These are phyloP conservation scores for Hucho hucho DNA, from an alignment of 2,113 vertebrate species.

Conservation along the genomic window DNA sequence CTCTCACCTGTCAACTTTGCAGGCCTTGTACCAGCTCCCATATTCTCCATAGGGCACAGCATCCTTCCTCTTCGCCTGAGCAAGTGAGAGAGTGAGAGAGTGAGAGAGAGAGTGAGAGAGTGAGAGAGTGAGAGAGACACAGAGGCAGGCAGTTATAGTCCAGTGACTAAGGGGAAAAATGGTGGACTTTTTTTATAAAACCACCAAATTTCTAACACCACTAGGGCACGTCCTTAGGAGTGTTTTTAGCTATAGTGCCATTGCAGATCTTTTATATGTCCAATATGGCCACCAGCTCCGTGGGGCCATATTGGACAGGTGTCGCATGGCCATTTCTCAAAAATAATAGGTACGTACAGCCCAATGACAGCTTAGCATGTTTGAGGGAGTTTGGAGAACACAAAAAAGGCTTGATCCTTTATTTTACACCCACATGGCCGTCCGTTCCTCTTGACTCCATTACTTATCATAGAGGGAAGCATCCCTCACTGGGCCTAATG, in stretches of 20 bases:
- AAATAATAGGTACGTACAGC: too few species aligned
- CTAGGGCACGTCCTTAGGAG: too few species aligned
- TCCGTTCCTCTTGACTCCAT: slow-evolving; percentile 9
- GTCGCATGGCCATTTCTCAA: too few species aligned
- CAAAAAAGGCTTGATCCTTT: background rate
- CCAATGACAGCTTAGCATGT: too few species aligned
- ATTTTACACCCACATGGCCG: background rate
- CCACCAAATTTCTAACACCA: too few species aligned
- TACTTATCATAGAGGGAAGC: slow-evolving; percentile 5
- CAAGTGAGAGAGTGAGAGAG: background rate
- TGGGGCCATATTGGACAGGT: too few species aligned
- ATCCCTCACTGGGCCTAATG: slow-evolving; percentile 16
- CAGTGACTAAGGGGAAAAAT: too few species aligned
- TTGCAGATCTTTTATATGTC: too few species aligned
- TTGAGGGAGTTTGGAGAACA: too few species aligned
- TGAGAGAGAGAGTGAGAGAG: background rate
- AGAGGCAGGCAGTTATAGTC: background rate
- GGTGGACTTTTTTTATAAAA: too few species aligned
- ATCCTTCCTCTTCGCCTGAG: slow-evolving; percentile 78
- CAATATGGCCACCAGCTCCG: too few species aligned
- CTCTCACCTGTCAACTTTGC: slow-evolving; percentile 86
- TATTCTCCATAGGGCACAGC: slow-evolving; percentile 78
- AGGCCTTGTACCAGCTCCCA: slow-evolving; percentile 89
- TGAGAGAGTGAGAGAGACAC: background rate
- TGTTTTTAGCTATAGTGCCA: too few species aligned